phyloP scores from a whole-genome alignment of 2,888 invertebrate species.

The Campopleginae sp. region DNA sequence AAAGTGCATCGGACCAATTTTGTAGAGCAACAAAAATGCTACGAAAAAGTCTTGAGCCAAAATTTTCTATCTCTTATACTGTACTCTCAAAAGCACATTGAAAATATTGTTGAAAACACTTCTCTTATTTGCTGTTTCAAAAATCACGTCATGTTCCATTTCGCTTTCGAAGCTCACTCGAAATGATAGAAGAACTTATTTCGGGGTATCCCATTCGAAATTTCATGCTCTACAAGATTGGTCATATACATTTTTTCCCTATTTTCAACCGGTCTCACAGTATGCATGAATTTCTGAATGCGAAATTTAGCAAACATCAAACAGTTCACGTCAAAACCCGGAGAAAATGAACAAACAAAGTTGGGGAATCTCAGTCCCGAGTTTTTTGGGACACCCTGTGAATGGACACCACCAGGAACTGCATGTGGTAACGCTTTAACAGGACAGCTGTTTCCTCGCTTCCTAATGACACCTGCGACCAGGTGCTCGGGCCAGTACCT shows the following conservation, averaged over 20 bases:
- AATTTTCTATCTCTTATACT: neutral
- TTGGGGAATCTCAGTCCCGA: neutral
- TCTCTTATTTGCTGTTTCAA: neutral
- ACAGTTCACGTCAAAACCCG: neutral
- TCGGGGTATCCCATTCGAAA: too few relatives aligned
- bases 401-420: neutral
- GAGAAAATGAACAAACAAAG: neutral
- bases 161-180: neutral
- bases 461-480: conserved; percentile 79
- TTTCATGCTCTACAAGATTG: too few relatives aligned
- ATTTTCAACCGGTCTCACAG: neutral
- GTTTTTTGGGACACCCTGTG: neutral
- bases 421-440: conserved; percentile 21
- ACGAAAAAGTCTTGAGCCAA: neutral
- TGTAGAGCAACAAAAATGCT: neutral
- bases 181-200: neutral
- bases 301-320: neutral
- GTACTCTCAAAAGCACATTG: neutral
- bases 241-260: neutral
- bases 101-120: neutral
- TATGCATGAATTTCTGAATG: neutral
- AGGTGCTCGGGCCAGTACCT: conserved; percentile 70
- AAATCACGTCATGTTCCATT: neutral
- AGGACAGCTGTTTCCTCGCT: conserved; percentile 78
- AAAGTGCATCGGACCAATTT: neutral